These are phyloP conservation scores for Bubo blakistoni DNA, from an alignment of 2,113 vertebrate genomes.

Conservation along the genomic window DNA sequence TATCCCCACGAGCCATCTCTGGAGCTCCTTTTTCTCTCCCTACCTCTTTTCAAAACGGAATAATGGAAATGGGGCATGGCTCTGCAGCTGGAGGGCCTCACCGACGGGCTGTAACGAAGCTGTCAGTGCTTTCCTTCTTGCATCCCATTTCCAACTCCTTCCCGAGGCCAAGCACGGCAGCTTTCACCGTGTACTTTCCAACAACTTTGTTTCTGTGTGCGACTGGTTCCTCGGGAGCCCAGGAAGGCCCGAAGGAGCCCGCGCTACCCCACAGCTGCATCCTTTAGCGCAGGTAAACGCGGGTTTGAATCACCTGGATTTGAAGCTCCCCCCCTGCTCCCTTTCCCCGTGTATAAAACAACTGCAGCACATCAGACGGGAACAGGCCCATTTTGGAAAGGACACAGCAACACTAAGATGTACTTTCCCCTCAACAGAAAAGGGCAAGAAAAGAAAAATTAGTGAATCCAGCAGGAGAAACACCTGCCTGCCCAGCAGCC, in stretches of 20 bases:
- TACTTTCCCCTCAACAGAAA: neutral
- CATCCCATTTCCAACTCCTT: neutral
- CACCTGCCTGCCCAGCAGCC: neutral
- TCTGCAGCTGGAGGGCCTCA: neutral
- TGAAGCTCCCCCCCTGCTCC: neutral
- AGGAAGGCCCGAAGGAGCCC: neutral
- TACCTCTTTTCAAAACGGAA: neutral
- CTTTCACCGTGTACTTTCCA: neutral
- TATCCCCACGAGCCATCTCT: neutral
- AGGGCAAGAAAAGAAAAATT: neutral
- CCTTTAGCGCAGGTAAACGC: rapidly evolving
- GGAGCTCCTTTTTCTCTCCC: neutral
- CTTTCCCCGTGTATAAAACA: rapidly evolving
- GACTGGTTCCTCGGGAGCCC: neutral
- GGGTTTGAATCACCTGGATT: too few relatives aligned
- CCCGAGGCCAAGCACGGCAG: neutral
- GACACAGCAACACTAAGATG: neutral
- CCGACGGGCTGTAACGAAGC: neutral
- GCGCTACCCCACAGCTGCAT: rapidly evolving
- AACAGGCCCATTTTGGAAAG: neutral
- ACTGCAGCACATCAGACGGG: rapidly evolving
- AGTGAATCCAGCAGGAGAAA: neutral
- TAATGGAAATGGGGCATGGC: neutral
- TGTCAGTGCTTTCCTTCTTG: neutral
- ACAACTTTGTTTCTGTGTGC: neutral